These are phyloP conservation scores for Liodrosophila aerea DNA, from an alignment of 2,888 invertebrate genomes.

Conservation along the genomic window DNA sequence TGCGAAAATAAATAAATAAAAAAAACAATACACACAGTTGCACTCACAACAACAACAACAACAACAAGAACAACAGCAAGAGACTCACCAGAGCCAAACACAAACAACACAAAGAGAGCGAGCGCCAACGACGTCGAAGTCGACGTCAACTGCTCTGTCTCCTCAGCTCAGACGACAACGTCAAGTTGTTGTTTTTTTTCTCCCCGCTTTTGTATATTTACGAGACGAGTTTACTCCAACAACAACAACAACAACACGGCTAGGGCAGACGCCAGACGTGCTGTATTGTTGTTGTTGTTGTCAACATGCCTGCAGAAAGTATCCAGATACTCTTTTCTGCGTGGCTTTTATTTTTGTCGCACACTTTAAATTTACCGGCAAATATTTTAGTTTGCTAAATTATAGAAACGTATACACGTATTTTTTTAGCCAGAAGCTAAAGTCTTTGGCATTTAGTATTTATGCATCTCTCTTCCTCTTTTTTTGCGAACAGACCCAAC, in stretches of 20 bases:
- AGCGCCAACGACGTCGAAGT: conserved; percentile 16
- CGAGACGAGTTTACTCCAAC: conserved; percentile 55
- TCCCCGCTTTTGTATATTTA: conserved; percentile 51
- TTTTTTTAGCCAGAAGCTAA: too few relatives aligned
- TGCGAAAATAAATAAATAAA: conserved; percentile 40
- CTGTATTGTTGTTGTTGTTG: conserved; percentile 27
- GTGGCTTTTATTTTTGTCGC: too few relatives aligned
- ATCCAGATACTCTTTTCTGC: conserved; percentile 63
- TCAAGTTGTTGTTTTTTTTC: conserved; percentile 45
- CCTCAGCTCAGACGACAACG: conserved; percentile 59
- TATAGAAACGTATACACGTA: too few relatives aligned
- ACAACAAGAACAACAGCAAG: too few relatives aligned
- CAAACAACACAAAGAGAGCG: conserved; percentile 49
- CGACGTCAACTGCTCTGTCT: conserved; percentile 24
- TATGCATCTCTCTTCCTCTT: neutral
- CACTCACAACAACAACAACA: conserved; percentile 28
- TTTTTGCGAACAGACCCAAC: too few relatives aligned
- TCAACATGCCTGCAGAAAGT: conserved; percentile 49
- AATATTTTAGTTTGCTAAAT: neutral
- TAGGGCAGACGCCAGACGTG: conserved; percentile 40
- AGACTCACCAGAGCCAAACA: conserved; percentile 24
- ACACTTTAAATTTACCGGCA: conserved; percentile 40
- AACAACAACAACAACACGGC: conserved; percentile 14
- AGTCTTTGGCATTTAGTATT: too few relatives aligned
- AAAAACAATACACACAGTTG: conserved; percentile 30